Conservation (phyloP, 2,888 invertebrate species). For the Heterodera filipjevi region DNA sequence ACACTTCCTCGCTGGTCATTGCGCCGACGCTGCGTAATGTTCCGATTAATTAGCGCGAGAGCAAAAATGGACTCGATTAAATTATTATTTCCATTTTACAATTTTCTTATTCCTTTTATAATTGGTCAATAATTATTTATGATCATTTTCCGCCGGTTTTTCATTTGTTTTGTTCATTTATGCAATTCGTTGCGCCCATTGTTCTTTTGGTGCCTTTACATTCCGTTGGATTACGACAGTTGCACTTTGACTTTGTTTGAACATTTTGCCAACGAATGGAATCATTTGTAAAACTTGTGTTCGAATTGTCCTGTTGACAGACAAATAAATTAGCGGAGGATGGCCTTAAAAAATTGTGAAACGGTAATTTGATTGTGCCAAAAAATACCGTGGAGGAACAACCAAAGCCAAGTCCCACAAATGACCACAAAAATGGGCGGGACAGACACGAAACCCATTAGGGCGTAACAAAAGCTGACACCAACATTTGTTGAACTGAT, state of each 20-base stretch:
- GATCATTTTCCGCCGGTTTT: background rate
- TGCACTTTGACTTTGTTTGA: background rate
- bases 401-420: conserved; percentile 4
- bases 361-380: too few species aligned
- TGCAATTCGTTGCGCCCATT: background rate
- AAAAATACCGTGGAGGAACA: background rate
- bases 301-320: background rate
- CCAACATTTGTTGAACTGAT: conserved; percentile 27
- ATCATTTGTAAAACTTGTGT: background rate
- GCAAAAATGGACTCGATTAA: too few species aligned
- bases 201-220: background rate
- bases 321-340: conserved; percentile 1
- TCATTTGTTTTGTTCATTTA: background rate
- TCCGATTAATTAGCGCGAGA: conserved; percentile 48
- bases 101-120: too few species aligned
- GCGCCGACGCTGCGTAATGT: conserved; percentile 53
- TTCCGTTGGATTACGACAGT: background rate
- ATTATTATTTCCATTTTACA: too few species aligned
- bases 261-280: background rate
- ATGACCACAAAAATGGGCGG: conserved; percentile 3
- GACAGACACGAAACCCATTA: conserved; percentile 16
- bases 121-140: too few species aligned
- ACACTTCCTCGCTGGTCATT: conserved; percentile 38
- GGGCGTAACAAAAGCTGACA: conserved; percentile 11
- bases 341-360: too few species aligned